Percentiles rank a stretch among this genome's conserved stretches.
Evolutionary conservation across 2,113 vertebrate species (phyloP).

Genomic region (Rhea pennata): DNA sequence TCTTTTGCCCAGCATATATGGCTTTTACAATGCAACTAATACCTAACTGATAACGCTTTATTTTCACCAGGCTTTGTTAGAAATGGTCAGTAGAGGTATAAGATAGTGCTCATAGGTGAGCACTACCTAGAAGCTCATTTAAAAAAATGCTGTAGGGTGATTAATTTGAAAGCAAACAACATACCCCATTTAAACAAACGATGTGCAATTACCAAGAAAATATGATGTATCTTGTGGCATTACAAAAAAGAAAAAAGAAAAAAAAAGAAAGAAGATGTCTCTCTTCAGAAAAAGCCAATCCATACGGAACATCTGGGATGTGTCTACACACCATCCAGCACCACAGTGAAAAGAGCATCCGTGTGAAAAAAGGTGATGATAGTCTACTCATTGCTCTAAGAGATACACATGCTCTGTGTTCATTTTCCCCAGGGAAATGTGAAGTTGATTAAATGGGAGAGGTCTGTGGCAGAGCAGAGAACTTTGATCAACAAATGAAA

Average conservation of each 20-base stretch:
- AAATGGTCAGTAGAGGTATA: not conserved
- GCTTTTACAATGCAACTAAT: not conserved
- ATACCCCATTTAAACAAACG: not conserved
- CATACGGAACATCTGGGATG: not conserved
- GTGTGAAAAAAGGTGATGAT: not conserved
- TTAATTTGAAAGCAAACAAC: not conserved
- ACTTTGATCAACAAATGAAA: constrained; percentile 25
- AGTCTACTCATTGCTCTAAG: not conserved
- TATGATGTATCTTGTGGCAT: not conserved
- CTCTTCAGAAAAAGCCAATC: not conserved
- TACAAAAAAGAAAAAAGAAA: not conserved
- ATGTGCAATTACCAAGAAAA: not conserved
- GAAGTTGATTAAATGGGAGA: constrained; percentile 36
- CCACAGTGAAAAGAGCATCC: not conserved
- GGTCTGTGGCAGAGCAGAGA: not conserved
- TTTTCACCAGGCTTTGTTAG: not conserved
- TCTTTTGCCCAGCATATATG: not conserved
- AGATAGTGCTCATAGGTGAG: not conserved
- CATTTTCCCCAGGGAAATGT: not conserved
- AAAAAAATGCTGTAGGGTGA: not conserved
- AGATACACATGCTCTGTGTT: rapidly evolving
- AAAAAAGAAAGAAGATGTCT: not conserved
- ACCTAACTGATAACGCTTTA: not conserved
- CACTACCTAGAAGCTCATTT: rapidly evolving
- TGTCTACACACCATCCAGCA: not conserved